A percentile compares a stretch with the other conserved stretches of the same genome.
These are phyloP conservation scores for Platyura marginata DNA, from an alignment of 1,140 invertebrate genomes.

Conservation along the genomic window DNA sequence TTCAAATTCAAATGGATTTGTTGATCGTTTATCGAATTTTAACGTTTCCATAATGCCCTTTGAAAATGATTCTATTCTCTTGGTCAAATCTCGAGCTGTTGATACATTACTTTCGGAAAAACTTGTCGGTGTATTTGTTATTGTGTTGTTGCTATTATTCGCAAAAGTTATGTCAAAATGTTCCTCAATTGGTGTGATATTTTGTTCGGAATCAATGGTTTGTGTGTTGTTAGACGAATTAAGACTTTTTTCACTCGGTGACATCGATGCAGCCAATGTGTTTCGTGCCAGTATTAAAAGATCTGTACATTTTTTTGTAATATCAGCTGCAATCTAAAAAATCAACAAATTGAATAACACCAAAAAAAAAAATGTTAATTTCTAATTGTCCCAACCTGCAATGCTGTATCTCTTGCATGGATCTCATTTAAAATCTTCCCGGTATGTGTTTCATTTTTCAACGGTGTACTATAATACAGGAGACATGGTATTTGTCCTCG, in stretches of 20 bases:
- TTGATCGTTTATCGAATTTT: conserved; percentile 23
- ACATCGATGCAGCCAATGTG: conserved; percentile 25
- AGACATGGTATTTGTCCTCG: conserved; percentile 90
- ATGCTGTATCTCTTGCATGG: conserved; percentile 18
- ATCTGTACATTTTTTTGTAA: conserved; percentile 52
- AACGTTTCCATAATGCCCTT: conserved; percentile 23
- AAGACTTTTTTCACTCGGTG: conserved; percentile 32
- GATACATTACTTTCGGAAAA: conserved; percentile 16
- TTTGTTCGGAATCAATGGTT: conserved; percentile 24
- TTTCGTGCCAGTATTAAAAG: conserved; percentile 51
- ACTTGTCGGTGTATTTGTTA: conserved; percentile 1
- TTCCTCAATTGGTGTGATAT: conserved; percentile 24
- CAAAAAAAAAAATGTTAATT: neutral
- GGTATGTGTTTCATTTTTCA: conserved; percentile 10
- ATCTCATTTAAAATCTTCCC: conserved; percentile 10
- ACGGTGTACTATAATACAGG: conserved; percentile 56
- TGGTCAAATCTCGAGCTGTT: conserved; percentile 17
- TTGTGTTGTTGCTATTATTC: conserved; percentile 19
- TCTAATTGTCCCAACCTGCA: conserved; percentile 8
- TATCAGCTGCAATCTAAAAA: conserved; percentile 43
- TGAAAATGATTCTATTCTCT: conserved; percentile 22
- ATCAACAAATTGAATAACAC: too few relatives aligned
- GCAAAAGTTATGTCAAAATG: conserved; percentile 25
- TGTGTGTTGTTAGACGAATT: conserved; percentile 42
- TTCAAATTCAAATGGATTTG: conserved; percentile 21